Evolutionary conservation across 2,888 invertebrate genomes (phyloP).

Genomic region (Harpalus rufipes): DNA sequence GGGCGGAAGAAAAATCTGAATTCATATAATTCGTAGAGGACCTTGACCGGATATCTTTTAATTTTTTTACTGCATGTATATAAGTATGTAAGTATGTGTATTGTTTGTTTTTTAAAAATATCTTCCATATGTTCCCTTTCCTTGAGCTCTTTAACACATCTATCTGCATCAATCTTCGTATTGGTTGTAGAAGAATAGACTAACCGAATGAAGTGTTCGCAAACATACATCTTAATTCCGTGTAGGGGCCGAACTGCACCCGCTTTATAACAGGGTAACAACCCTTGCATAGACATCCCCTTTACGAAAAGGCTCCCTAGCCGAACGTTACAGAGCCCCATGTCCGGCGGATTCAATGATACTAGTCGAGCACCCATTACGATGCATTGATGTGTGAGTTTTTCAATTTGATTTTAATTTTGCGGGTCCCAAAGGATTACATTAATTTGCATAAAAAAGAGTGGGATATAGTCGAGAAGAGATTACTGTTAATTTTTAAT

Average conservation of each 20-base stretch:
- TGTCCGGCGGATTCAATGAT: constrained; percentile 45
- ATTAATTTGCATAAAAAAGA: constrained; percentile 40
- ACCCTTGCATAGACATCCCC: constrained; percentile 41
- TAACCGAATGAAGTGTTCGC: constrained; percentile 63
- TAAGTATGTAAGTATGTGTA: too few species aligned
- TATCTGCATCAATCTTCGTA: neutral
- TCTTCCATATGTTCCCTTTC: neutral
- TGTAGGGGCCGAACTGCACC: constrained; percentile 9
- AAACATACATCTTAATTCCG: constrained; percentile 62
- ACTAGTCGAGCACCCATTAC: constrained; percentile 28
- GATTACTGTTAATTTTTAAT: neutral
- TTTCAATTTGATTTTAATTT: constrained; percentile 59
- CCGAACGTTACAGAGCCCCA: constrained; percentile 28
- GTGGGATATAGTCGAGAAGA: neutral
- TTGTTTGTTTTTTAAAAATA: too few species aligned
- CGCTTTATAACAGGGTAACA: constrained; percentile 30
- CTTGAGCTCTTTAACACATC: neutral
- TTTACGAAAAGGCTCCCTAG: constrained; percentile 19
- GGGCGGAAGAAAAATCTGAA: too few species aligned
- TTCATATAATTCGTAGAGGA: too few species aligned
- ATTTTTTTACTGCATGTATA: too few species aligned
- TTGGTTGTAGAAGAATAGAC: constrained; percentile 46
- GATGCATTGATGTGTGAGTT: constrained; percentile 55
- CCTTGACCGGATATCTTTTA: too few species aligned
- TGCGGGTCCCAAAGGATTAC: constrained; percentile 39